Evolutionary conservation across 1,140 invertebrate genomes (phyloP).

Genomic region (Neodiprion fabricii): DNA sequence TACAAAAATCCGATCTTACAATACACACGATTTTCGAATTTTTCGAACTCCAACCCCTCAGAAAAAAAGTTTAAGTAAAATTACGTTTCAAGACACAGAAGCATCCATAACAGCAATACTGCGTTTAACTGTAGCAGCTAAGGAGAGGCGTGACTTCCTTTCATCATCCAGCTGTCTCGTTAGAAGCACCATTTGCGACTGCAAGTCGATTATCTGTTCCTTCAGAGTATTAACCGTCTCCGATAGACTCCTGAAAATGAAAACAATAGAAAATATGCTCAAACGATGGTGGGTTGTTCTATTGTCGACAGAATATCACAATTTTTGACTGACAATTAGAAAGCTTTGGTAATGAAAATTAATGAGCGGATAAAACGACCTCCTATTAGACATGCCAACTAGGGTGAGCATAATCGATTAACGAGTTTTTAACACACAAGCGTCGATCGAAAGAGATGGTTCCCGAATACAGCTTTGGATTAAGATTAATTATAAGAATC

Average conservation of each 20-base stretch:
- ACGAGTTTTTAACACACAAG: slow-evolving; percentile 25
- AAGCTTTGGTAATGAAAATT: background rate
- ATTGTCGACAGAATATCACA: slow-evolving; percentile 33
- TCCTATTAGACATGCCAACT: slow-evolving; percentile 36
- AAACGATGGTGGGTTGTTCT: background rate
- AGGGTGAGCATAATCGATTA: slow-evolving; percentile 25
- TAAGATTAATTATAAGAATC: too few species aligned
- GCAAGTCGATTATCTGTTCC: slow-evolving; percentile 68
- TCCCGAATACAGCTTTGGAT: background rate
- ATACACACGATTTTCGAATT: too few species aligned
- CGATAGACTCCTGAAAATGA: slow-evolving; percentile 66
- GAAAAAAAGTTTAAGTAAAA: background rate
- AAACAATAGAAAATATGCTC: slow-evolving; percentile 23
- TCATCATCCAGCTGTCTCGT: slow-evolving; percentile 62
- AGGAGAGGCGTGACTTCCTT: slow-evolving; percentile 55
- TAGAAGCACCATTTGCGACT: slow-evolving; percentile 59
- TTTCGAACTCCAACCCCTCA: too few species aligned
- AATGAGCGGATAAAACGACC: slow-evolving; percentile 18
- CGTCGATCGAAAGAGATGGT: slow-evolving; percentile 6
- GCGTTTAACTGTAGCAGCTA: slow-evolving; percentile 56
- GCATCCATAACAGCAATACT: slow-evolving; percentile 53
- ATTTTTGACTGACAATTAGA: slow-evolving; percentile 58
- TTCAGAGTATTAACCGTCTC: slow-evolving; percentile 75
- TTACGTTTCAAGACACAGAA: slow-evolving; percentile 31
- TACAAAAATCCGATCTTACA: too few species aligned